A percentile compares a stretch with the other conserved stretches of the same genome.
Evolutionary conservation across 2,888 invertebrate genomes (phyloP).

Genomic region (Chrysotoxum bicinctum): DNA sequence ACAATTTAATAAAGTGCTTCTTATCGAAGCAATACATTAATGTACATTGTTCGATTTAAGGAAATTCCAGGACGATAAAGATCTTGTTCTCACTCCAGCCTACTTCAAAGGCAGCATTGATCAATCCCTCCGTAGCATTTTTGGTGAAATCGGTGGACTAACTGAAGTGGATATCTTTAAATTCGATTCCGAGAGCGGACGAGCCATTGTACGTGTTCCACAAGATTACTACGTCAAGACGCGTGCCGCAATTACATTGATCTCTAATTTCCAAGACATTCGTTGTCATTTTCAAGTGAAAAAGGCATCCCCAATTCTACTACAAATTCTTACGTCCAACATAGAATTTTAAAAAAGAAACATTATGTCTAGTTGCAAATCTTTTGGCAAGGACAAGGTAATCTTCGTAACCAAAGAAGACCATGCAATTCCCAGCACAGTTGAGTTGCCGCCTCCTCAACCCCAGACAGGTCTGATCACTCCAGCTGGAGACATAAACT

Average conservation of each 20-base stretch:
- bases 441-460: conserved; percentile 87
- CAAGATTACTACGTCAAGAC: conserved; percentile 83
- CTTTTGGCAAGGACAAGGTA: conserved; percentile 89
- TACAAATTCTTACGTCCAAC: conserved; percentile 52
- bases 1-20: conserved; percentile 27
- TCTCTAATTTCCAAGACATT: conserved; percentile 82
- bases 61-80: conserved; percentile 80
- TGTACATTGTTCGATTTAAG: conserved; percentile 76
- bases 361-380: conserved; percentile 82
- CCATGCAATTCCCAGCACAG: conserved; percentile 87
- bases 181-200: conserved; percentile 81
- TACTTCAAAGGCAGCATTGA: conserved; percentile 84
- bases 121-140: conserved; percentile 82
- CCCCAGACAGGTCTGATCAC: conserved; percentile 91
- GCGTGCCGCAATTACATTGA: conserved; percentile 84
- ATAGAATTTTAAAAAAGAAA: conserved; percentile 55
- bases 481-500: conserved; percentile 94
- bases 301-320: conserved; percentile 80
- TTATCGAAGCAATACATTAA: not conserved
- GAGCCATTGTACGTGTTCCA: conserved; percentile 84
- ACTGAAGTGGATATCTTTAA: conserved; percentile 84
- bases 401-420: conserved; percentile 92
- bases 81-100: conserved; percentile 81
- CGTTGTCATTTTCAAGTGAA: conserved; percentile 83
- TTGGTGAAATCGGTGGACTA: conserved; percentile 84